Percentiles rank a stretch among this genome's conserved stretches.
These are phyloP conservation scores for Falco cherrug DNA, from an alignment of 2,797 vertebrate genomes.

Conservation along the genomic window DNA sequence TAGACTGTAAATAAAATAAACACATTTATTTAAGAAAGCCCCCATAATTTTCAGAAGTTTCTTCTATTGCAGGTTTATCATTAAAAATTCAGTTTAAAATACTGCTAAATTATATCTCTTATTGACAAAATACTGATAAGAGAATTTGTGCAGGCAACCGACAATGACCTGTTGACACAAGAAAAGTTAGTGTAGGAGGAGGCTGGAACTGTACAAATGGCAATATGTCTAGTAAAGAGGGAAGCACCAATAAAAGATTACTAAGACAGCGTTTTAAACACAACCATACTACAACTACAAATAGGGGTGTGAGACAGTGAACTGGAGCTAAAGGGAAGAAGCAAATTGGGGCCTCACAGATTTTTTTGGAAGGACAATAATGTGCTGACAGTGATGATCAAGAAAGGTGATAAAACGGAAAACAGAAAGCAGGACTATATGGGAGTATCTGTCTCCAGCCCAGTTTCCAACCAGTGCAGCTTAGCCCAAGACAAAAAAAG, in stretches of 20 bases:
- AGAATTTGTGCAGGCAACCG: not conserved
- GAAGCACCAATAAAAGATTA: not conserved
- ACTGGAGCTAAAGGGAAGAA: not conserved
- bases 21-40: not conserved
- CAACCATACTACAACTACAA: not conserved
- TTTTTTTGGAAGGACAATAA: not conserved
- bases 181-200: not conserved
- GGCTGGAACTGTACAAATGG: not conserved
- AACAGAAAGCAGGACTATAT: not conserved
- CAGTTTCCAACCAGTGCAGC: not conserved
- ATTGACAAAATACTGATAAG: not conserved
- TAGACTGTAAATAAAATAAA: not conserved
- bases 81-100: not conserved
- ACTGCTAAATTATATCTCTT: not conserved
- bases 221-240: not conserved
- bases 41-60: not conserved
- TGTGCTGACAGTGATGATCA: not conserved
- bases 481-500: not conserved
- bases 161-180: not conserved
- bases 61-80: not conserved
- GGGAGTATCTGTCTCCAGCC: not conserved
- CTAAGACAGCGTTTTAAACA: not conserved
- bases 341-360: rapidly evolving
- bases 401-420: not conserved
- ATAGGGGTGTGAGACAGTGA: not conserved